Percentiles rank a stretch among this genome's conserved stretches.
phyloP scores from a whole-genome alignment of 2,888 invertebrate genomes.

The Drosophila fulvimacula region DNA sequence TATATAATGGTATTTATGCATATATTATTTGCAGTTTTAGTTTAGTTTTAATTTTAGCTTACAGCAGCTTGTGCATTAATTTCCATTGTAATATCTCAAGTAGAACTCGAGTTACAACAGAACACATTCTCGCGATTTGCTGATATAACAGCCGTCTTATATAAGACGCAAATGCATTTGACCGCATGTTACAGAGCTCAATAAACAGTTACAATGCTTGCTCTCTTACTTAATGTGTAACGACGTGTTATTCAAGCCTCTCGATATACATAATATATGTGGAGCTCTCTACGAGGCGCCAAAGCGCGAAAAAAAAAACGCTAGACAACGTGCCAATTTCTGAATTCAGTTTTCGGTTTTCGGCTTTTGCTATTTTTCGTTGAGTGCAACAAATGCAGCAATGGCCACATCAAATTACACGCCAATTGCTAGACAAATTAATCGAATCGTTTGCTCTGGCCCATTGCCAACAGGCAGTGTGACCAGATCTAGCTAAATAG shows the following conservation, averaged over 20 bases:
- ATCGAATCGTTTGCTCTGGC: constrained; percentile 49
- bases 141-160: constrained; percentile 4
- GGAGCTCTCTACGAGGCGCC: constrained; percentile 37
- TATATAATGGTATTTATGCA: not conserved
- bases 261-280: constrained; percentile 42
- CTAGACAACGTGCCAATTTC: constrained; percentile 48
- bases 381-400: constrained; percentile 16
- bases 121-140: not conserved
- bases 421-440: constrained; percentile 56
- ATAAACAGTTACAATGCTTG: constrained; percentile 5
- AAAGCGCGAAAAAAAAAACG: not conserved
- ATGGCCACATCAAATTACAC: constrained; percentile 51
- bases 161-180: constrained; percentile 7
- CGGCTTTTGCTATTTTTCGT: constrained; percentile 23
- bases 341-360: constrained; percentile 17
- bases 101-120: not conserved
- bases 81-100: not conserved
- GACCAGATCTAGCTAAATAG: constrained; percentile 19
- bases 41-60: not conserved
- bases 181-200: constrained; percentile 7
- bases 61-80: too few relatives aligned
- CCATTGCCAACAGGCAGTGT: constrained; percentile 44
- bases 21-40: not conserved
- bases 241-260: constrained; percentile 23
- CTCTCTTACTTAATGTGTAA: not conserved